These are phyloP conservation scores for Crepidodera aurea DNA, from an alignment of 2,888 invertebrate species.

Conservation along the genomic window DNA sequence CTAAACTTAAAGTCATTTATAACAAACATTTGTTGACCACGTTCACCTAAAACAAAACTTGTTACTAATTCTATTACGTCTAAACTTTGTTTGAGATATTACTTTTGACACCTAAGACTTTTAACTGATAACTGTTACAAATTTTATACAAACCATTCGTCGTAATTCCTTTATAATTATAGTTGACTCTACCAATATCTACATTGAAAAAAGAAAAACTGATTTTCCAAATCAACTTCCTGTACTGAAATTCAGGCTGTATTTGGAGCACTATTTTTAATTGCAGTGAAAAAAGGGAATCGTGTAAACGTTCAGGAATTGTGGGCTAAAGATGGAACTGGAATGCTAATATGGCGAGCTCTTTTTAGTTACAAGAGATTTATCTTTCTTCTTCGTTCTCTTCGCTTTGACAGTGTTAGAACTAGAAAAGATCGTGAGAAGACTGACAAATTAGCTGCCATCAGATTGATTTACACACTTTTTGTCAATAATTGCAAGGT, in stretches of 20 bases:
- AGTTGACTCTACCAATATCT: background rate
- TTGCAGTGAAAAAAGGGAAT: constrained; percentile 7
- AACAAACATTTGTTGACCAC: too few species aligned
- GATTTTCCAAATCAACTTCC: constrained; percentile 1
- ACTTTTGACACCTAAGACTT: too few species aligned
- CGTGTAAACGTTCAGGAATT: constrained; percentile 11
- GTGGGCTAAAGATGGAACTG: constrained; percentile 3
- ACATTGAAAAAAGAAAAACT: background rate
- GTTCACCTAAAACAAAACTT: too few species aligned
- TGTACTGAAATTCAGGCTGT: constrained; percentile 11
- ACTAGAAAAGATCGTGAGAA: constrained; percentile 6
- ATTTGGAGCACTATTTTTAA: constrained; percentile 8
- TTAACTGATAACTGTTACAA: too few species aligned
- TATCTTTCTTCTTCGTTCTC: constrained; percentile 14
- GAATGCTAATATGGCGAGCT: constrained; percentile 3
- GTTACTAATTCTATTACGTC: too few species aligned
- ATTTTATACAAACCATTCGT: too few species aligned
- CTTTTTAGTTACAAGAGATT: constrained; percentile 11
- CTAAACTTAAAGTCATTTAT: too few species aligned
- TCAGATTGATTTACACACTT: constrained; percentile 6
- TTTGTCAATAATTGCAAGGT: constrained; percentile 18
- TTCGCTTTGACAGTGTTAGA: constrained; percentile 10
- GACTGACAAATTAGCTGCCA: constrained; percentile 14
- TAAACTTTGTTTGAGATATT: too few species aligned
- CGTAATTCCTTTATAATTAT: too few species aligned